These are phyloP conservation scores for Rafetus swinhoei DNA, from an alignment of 2,113 vertebrate genomes.

Conservation along the genomic window DNA sequence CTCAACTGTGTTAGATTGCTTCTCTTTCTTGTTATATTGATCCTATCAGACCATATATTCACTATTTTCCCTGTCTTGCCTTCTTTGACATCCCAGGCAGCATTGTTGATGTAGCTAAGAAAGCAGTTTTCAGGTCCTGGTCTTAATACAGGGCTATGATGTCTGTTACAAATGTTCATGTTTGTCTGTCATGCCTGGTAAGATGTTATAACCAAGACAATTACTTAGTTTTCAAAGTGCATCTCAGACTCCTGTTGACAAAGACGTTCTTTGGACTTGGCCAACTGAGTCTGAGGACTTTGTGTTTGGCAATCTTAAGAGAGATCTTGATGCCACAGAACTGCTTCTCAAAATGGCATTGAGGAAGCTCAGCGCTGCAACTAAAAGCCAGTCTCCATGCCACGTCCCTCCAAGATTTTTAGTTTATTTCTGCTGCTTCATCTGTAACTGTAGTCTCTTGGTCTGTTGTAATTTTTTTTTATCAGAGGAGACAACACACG, in stretches of 20 bases:
- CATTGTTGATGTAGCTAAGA: slow-evolving; percentile 3
- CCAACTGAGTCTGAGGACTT: neutral
- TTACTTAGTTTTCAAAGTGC: neutral
- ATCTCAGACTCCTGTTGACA: neutral
- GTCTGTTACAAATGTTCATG: neutral
- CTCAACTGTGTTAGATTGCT: neutral
- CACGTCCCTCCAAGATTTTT: neutral
- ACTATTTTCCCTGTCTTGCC: neutral
- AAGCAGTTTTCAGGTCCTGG: neutral
- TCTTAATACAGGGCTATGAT: neutral
- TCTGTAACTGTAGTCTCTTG: slow-evolving; percentile 13
- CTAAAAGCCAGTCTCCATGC: neutral
- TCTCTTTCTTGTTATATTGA: neutral
- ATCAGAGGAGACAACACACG: slow-evolving; percentile 26
- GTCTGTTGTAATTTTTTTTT: neutral
- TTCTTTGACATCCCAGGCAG: slow-evolving; percentile 6
- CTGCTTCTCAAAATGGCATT: neutral
- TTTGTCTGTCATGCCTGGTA: neutral
- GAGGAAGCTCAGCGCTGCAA: neutral
- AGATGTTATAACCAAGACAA: neutral
- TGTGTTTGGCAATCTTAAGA: neutral
- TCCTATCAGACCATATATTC: neutral
- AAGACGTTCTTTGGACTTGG: neutral
- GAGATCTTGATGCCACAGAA: neutral
- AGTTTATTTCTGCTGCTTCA: neutral